These are phyloP conservation scores for Noctua janthe DNA, from an alignment of 2,888 invertebrate genomes.

Conservation along the genomic window DNA sequence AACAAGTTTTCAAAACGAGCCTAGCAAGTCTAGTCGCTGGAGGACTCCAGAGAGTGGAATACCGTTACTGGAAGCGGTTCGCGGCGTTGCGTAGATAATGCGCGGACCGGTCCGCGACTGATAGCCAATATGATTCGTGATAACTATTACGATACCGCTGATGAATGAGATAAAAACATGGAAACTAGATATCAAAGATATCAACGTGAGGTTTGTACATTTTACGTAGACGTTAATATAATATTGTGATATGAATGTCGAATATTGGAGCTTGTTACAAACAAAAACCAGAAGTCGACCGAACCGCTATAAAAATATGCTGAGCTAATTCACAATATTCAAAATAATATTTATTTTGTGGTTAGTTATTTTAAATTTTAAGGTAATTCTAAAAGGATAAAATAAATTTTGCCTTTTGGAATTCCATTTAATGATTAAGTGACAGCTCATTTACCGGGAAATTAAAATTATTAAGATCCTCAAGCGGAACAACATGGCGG, in stretches of 20 bases:
- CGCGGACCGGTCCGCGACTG: constrained; percentile 81
- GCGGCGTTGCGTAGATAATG: constrained; percentile 83
- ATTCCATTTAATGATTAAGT: constrained; percentile 17
- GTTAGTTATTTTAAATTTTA: constrained; percentile 2
- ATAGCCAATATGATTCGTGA: constrained; percentile 75
- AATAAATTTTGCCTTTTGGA: constrained; percentile 17
- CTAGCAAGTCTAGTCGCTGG: constrained; percentile 77
- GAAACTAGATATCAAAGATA: constrained; percentile 64
- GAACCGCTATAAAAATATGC: neutral
- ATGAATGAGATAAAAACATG: constrained; percentile 71
- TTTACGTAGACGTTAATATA: constrained; percentile 27
- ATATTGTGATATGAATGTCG: neutral
- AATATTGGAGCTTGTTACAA: neutral
- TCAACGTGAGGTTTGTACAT: constrained; percentile 7
- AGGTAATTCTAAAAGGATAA: constrained; percentile 9
- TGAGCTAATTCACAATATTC: neutral
- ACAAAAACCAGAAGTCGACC: neutral
- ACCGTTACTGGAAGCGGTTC: constrained; percentile 85
- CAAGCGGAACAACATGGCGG: constrained; percentile 40
- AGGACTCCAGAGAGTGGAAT: constrained; percentile 78
- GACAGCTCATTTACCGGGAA: constrained; percentile 35
- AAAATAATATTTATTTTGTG: neutral
- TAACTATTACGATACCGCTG: constrained; percentile 73
- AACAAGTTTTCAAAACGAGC: constrained; percentile 83
- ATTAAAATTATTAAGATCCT: constrained; percentile 30